Conservation (phyloP, 2,888 invertebrate species). For the Pterostichus madidus region DNA sequence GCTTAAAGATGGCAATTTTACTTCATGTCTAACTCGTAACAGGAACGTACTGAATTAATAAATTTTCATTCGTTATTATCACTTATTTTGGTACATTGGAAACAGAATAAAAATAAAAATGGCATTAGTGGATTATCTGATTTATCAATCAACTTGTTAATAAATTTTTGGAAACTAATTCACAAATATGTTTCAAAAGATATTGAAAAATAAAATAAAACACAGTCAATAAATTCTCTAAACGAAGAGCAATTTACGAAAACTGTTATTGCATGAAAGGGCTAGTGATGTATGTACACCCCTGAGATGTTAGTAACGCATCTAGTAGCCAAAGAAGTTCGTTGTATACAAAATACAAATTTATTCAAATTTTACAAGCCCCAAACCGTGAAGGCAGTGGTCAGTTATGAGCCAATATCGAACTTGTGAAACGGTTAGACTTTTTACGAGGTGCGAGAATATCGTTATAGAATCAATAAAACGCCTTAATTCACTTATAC, state of each 20-base stretch:
- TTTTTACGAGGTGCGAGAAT: conserved; percentile 62
- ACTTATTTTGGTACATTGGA: too few species aligned
- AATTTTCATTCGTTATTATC: too few species aligned
- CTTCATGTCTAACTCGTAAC: too few species aligned
- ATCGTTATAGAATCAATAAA: conserved; percentile 60
- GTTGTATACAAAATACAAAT: conserved; percentile 66
- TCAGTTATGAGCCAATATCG: conserved; percentile 62
- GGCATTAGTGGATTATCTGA: too few species aligned
- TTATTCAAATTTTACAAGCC: conserved; percentile 67
- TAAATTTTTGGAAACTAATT: too few species aligned
- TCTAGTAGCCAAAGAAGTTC: conserved; percentile 23
- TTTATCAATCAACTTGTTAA: too few species aligned
- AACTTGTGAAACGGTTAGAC: conserved; percentile 60
- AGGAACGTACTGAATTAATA: too few species aligned
- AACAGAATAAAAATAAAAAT: too few species aligned
- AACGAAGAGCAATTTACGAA: conserved; percentile 13
- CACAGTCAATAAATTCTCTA: conserved; percentile 24
- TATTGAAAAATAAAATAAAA: conserved; percentile 4
- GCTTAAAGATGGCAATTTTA: too few species aligned
- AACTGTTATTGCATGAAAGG: conserved; percentile 26
- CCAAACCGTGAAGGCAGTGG: conserved; percentile 60
- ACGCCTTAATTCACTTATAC: conserved; percentile 57
- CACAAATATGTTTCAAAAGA: too few species aligned
- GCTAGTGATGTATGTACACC: conserved; percentile 56
- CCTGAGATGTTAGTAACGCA: conserved; percentile 40